Conservation (phyloP, 2,113 vertebrate species). For the Misgurnus anguillicaudatus region DNA sequence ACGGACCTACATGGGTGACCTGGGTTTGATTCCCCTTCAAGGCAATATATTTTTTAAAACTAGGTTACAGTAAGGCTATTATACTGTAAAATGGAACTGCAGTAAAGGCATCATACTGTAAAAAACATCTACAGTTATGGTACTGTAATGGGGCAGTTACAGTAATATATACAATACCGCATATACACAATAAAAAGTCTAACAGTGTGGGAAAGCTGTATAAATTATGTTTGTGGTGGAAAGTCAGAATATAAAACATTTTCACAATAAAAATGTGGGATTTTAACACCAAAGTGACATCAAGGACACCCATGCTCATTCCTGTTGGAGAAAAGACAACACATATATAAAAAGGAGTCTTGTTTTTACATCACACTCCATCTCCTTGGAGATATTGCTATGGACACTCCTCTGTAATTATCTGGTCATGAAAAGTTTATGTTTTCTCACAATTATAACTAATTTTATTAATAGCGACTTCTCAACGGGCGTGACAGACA, state of each 20-base stretch:
- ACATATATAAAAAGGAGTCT: slow-evolving; percentile 32
- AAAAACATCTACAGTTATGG: too few relatives aligned
- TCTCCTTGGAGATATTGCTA: slow-evolving; percentile 49
- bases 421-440: slow-evolving; percentile 53
- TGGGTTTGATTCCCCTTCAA: too few relatives aligned
- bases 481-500: slow-evolving; percentile 51
- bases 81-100: too few relatives aligned
- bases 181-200: too few relatives aligned
- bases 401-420: slow-evolving; percentile 45
- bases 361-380: slow-evolving; percentile 49
- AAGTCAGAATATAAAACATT: not conserved
- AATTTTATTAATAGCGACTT: slow-evolving; percentile 57
- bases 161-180: too few relatives aligned
- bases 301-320: slow-evolving; percentile 7
- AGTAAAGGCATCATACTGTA: too few relatives aligned
- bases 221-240: slow-evolving; percentile 25
- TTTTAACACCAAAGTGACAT: not conserved
- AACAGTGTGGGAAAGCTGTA: not conserved
- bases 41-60: too few relatives aligned
- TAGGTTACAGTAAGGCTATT: too few relatives aligned
- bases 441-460: slow-evolving; percentile 59
- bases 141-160: too few relatives aligned
- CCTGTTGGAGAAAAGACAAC: slow-evolving; percentile 38
- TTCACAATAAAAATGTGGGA: slow-evolving; percentile 1
- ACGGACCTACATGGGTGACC: too few relatives aligned